Conservation (phyloP, 92 coral and sea anemone genomes). For the Isaurus tuberculatus region DNA sequence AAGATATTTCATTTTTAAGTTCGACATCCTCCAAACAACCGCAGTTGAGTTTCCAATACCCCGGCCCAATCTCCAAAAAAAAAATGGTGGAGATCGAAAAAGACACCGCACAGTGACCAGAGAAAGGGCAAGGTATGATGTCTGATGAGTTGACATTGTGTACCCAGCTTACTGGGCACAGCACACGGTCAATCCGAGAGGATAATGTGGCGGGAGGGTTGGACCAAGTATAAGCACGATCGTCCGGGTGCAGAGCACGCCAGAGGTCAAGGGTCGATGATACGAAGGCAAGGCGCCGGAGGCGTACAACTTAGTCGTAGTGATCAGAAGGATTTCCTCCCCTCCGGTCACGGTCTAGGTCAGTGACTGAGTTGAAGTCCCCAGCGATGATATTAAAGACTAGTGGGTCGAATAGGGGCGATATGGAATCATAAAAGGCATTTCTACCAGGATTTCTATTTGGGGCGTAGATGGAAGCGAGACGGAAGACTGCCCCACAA, state of each 20-base stretch:
- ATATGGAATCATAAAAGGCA: not conserved
- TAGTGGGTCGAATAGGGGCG: not conserved
- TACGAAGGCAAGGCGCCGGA: not conserved
- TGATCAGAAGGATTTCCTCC: constrained; percentile 22
- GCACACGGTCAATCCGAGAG: not conserved
- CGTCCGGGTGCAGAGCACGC: not conserved
- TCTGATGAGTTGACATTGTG: not conserved
- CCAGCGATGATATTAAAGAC: constrained; percentile 3
- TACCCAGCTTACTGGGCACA: not conserved
- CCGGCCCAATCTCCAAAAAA: not conserved
- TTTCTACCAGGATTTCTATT: not conserved
- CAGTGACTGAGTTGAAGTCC: constrained; percentile 25
- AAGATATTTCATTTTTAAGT: not conserved
- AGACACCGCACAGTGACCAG: not conserved
- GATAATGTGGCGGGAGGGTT: not conserved
- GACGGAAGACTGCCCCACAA: constrained; percentile 6
- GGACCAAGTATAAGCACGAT: not conserved
- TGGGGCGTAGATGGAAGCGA: constrained; percentile 4
- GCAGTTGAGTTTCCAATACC: constrained; percentile 2
- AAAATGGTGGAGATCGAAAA: not conserved
- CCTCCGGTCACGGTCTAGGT: not conserved
- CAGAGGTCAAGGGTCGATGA: not conserved
- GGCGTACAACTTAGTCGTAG: not conserved
- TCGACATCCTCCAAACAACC: not conserved
- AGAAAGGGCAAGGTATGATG: not conserved